Conservation (phyloP, 2,113 vertebrate species). For the Spea bombifrons region DNA sequence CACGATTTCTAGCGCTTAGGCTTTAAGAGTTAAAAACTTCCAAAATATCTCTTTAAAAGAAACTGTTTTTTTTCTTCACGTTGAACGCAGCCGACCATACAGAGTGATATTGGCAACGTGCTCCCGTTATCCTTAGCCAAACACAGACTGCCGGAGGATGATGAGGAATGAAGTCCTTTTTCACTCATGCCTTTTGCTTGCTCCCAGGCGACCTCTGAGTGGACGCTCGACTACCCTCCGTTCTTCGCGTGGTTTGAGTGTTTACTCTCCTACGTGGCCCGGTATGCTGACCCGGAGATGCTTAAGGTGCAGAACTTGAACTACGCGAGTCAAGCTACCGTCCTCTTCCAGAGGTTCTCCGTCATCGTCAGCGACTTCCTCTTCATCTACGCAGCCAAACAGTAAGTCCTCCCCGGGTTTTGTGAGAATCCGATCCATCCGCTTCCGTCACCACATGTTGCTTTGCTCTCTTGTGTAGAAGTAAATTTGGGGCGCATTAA, state of each 20-base stretch:
- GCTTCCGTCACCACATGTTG: too few species aligned
- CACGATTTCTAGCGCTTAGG: too few species aligned
- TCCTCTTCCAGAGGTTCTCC: conserved; percentile 88
- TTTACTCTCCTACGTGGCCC: conserved; percentile 76
- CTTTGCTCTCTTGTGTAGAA: too few species aligned
- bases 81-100: too few species aligned
- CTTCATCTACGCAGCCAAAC: conserved; percentile 78
- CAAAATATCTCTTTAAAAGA: too few species aligned
- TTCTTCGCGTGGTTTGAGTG: conserved; percentile 95
- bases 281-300: conserved; percentile 82
- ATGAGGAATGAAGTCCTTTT: too few species aligned
- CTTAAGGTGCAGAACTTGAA: conserved; percentile 78
- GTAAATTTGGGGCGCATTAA: neutral
- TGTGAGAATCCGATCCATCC: too few species aligned
- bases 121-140: too few species aligned
- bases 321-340: conserved; percentile 70
- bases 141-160: too few species aligned
- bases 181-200: neutral
- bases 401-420: conserved; percentile 80
- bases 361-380: conserved; percentile 81
- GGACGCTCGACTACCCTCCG: conserved; percentile 95
- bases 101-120: too few species aligned
- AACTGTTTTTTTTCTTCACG: too few species aligned
- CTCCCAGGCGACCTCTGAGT: conserved; percentile 80
- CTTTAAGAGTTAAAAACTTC: too few species aligned